Evolutionary conservation across 2,888 invertebrate genomes (phyloP), one percentile per base, ranked within the genome.

Genomic region (Eilema sororculum): DNA sequence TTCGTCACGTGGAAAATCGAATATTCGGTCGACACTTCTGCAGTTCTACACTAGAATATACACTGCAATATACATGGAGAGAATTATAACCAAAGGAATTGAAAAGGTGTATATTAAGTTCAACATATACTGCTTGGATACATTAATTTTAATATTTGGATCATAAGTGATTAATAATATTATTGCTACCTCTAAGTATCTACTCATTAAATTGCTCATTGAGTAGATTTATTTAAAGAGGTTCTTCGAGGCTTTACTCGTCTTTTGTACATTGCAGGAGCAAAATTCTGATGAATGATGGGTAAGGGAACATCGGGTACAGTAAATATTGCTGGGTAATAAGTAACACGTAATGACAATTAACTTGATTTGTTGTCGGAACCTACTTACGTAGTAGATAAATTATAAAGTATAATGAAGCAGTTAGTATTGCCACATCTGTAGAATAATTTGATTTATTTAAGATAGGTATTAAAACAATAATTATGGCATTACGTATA

Each of bases 391-490:
- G 24, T 58, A 16, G 25, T 6, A 58, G 25, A 58, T 58, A 25
- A 25, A 58, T 58, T 58, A 20, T 58, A n/a, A 52, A 52, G n/a
- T 52, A 52, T n/a, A 52, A 52, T 52, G 52, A 52, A 20, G 52
- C 52, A 52, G 52, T 52, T 52, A n/a, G 20, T 52, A 52, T 52
- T 52, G 52, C 52, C 52, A 52, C 5, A 52, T 52, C 52, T n/a
- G 52, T 52, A 52, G 52, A 52, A 52, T 52, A 30, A n/a, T n/a
- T 60, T 60, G 60, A 28, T 60, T 60, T 60, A 28, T 60, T 60
- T 28, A 30, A 28, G 25, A 60, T 20, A n/a, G 25, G 28, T 28
- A 60, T 60, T 52, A n/a, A 52, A 52, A 52, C 52, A 52, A n/a
- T 52, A 52, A 52, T 52, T 52, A 52, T 52, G 20, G 5, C 52